Evolutionary conservation across 2,888 invertebrate species (phyloP), one percentile per base, ranked within the genome.

Genomic region (Tenthredo amoena): DNA sequence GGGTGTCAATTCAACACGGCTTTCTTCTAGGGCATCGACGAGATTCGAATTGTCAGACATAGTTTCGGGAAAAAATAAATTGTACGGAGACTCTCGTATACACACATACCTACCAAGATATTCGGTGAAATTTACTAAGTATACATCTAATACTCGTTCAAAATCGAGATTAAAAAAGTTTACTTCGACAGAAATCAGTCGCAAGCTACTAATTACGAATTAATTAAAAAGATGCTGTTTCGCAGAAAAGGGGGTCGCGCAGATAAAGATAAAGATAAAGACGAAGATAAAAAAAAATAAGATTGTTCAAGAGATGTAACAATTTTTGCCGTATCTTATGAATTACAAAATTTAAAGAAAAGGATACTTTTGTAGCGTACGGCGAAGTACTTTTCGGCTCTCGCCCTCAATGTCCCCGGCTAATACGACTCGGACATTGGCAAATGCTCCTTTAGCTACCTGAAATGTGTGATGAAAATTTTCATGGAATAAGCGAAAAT

Each of bases 321-420:
- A 50, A 1, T 50, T 18, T 50, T 5, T 5, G 5, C 3, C 50
- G 18, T 50, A 50, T 18, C 18, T 50, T 4, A 18, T 1, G 50
- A 26, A 21, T 65, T 31, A 0, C 31, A 40, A 72, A 74, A 21
- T 12, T 1, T 47, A 40, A 21, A 9, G 5, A 74, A 91, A 92
- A 93, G 93, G 93, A 93, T 93, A 93, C 93, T 91, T 91, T 88
- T 90, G 91, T 0, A 93, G 87, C 5, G 88, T 87, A 4, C 86
- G 87, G 7, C 65, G 86, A 9, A 88, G 72, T 58, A 68, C 43
- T 50, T 86, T 84, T 34, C 84, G 86, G 21, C 86, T 87, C 4
- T 86, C 88, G 1, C 58, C 77, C 5, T 86, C 87, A 18, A 92
- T 86, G 68, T 90, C 89, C 0, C 21, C 74, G 3, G 89, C 88